Evolutionary conservation across 2,113 vertebrate genomes (phyloP).

Genomic region (Tursiops truncatus): DNA sequence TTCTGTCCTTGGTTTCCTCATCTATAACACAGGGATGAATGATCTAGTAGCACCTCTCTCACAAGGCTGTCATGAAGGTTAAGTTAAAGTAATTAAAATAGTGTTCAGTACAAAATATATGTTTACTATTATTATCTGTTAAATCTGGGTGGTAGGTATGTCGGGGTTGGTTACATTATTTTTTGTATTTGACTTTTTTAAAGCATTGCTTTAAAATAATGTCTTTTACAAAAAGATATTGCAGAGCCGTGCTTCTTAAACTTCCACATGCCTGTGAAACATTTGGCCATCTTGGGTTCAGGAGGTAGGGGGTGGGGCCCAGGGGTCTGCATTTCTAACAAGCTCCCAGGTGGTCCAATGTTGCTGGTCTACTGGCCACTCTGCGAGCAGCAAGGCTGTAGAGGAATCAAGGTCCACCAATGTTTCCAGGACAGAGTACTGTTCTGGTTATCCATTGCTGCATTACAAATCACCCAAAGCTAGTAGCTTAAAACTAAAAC

Average conservation of each 20-base stretch:
- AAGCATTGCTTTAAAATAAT: neutral
- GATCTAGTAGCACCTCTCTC: neutral
- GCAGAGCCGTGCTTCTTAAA: neutral
- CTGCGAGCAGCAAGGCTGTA: neutral
- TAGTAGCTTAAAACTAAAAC: neutral
- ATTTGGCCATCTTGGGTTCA: neutral
- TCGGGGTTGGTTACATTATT: neutral
- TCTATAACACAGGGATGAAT: neutral
- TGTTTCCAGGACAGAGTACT: neutral
- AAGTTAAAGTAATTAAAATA: neutral
- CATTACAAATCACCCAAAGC: neutral
- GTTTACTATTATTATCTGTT: neutral
- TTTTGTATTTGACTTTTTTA: neutral
- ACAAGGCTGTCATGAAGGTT: neutral
- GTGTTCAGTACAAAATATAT: neutral
- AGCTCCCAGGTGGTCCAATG: rapidly evolving
- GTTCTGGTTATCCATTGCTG: neutral
- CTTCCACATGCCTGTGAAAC: neutral
- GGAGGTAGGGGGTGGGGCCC: neutral
- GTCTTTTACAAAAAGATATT: neutral
- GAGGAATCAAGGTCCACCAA: neutral
- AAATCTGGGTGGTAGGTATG: neutral
- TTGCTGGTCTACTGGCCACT: neutral
- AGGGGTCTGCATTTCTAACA: neutral
- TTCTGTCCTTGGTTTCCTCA: constrained; percentile 12